A percentile compares a stretch with the other conserved stretches of the same genome.
Conservation (phyloP, 2,888 invertebrate species). For the Parasteatoda lunata region DNA sequence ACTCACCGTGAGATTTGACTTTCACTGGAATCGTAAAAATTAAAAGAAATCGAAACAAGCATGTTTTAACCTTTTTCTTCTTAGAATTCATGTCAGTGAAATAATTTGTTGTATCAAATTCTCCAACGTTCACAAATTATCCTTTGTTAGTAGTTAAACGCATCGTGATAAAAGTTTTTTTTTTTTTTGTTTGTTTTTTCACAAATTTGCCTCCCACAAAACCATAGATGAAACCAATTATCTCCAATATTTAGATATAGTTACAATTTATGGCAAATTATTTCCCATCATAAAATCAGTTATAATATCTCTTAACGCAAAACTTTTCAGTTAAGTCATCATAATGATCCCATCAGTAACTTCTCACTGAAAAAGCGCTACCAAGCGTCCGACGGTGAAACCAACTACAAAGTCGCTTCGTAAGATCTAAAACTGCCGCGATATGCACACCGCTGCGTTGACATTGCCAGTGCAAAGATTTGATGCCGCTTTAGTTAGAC, state of each 20-base stretch:
- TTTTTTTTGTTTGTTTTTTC: too few relatives aligned
- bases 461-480: conserved; percentile 58
- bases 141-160: neutral
- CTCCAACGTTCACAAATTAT: neutral
- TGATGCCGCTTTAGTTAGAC: conserved; percentile 33
- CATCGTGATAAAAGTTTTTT: too few relatives aligned
- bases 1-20: conserved; percentile 57
- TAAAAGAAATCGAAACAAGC: conserved; percentile 45
- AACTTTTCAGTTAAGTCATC: conserved; percentile 1
- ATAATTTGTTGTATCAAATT: neutral
- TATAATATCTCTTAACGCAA: neutral
- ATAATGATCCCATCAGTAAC: neutral
- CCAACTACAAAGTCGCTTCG: conserved; percentile 37
- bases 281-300: neutral
- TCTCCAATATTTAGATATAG: too few relatives aligned
- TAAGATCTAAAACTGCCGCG: conserved; percentile 54
- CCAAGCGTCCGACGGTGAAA: conserved; percentile 22
- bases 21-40: conserved; percentile 42
- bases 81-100: neutral
- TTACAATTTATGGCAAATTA: too few relatives aligned
- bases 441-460: conserved; percentile 37
- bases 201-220: too few relatives aligned
- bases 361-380: neutral
- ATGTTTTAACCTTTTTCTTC: conserved; percentile 59
- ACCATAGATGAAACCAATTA: too few relatives aligned